Evolutionary conservation across 1,140 invertebrate species (phyloP), one percentile per base, ranked within the genome.

Genomic region (Anoplolepis gracilipes): DNA sequence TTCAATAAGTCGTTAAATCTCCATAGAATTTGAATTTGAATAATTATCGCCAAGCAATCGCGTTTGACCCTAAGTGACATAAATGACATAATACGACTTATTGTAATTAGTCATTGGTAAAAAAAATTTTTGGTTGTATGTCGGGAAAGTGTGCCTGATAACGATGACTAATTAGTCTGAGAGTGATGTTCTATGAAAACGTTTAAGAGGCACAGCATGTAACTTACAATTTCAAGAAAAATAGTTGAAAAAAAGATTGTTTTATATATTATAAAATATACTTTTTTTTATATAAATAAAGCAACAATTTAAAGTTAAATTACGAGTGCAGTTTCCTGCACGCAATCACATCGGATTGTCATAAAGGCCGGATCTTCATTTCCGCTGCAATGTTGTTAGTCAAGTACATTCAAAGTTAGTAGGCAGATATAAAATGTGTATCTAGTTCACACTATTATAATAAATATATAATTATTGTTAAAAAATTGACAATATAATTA

Each of bases 281-380:
- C 8, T 53, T 78, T 49, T 36, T 36, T 36, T 4, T 53, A 36
- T 4, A 36, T 19, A 10, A 55, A 79, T 28, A 13, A 67, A 25
- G 8, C 0, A 25, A 79, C 16, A 53, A 22, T 36, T 49, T 28
- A 22, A 67, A 67, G 1, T 67, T 4, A 25, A 67, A 16, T 70
- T 42, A 42, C 16, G 2, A 11, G 19, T 57, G 49, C 49, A 72
- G 72, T 81, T 72, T 59, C 19, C 65, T 59, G 10, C 53, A 59
- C n/a, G 65, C 65, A 59, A 81, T 42, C 3, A 0, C 13, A 3
- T 39, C 11, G 7, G 19, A 53, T 11, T 72, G 65, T 72, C 65
- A 46, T 13, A 28, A 70, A 81, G 13, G 53, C 49, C 78, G 78
- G 65, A 81, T 72, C 53, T 72, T 19, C 25, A 2, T 81, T 81